These are phyloP conservation scores for Marmota monax DNA, from an alignment of 2,113 vertebrate genomes.

Conservation along the genomic window DNA sequence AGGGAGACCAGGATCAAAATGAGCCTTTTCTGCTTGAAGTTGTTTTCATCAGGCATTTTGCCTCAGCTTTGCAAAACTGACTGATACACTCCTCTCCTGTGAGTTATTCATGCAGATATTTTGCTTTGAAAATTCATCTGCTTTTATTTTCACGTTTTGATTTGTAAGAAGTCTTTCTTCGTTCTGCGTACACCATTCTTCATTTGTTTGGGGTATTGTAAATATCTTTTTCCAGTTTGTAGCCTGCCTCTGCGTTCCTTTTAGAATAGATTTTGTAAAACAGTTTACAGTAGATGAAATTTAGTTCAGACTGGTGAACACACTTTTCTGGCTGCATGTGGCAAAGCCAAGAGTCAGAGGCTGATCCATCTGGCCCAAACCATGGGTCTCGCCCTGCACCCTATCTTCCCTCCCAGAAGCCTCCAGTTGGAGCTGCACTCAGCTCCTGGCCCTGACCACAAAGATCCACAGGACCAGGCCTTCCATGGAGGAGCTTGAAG, in stretches of 20 bases:
- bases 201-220: accelerated
- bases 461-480: background rate
- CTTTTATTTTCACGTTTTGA: background rate
- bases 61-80: too few relatives aligned
- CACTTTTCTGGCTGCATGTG: accelerated
- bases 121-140: background rate
- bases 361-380: background rate
- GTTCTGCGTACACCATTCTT: background rate
- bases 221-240: background rate
- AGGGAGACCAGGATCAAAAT: too few relatives aligned
- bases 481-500: background rate
- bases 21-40: too few relatives aligned
- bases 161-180: background rate
- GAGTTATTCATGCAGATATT: background rate
- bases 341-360: background rate
- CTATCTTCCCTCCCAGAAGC: background rate
- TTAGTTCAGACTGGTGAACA: background rate
- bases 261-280: background rate
- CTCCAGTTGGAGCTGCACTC: background rate
- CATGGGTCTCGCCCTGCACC: background rate
- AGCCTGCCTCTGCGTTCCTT: background rate
- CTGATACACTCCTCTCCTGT: background rate
- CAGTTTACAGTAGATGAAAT: background rate
- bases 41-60: too few relatives aligned
- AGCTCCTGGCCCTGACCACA: background rate